Conservation (phyloP, 2,797 vertebrate genomes). For the Perodicticus potto region DNA sequence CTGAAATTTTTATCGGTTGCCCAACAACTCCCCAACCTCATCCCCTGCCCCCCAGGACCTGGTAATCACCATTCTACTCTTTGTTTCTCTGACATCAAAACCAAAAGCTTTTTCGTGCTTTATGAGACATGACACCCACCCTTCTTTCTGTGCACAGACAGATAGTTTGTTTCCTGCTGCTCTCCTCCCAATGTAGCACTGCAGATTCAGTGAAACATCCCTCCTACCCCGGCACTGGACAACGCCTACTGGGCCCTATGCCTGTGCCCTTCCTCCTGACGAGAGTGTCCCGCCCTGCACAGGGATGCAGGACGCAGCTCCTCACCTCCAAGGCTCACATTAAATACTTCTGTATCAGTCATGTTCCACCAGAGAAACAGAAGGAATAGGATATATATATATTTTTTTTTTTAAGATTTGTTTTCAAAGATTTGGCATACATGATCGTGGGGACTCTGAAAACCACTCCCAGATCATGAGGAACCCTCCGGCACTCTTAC, state of each 20-base stretch:
- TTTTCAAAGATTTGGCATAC: background rate
- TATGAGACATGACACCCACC: background rate
- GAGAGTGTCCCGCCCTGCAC: accelerated
- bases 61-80: background rate
- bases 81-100: background rate
- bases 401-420: background rate
- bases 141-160: too few species aligned
- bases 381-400: background rate
- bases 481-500: background rate
- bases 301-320: background rate
- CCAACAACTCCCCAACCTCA: background rate
- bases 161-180: too few species aligned
- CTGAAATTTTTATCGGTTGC: background rate
- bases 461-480: background rate
- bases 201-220: too few species aligned
- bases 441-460: background rate
- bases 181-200: background rate
- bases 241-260: accelerated
- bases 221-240: background rate
- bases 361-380: background rate
- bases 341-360: background rate
- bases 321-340: background rate
- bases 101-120: background rate
- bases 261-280: too few species aligned
- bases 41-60: too few species aligned